These are phyloP conservation scores for Rhynchophorus ferrugineus DNA, from an alignment of 1,140 invertebrate species.

Conservation along the genomic window DNA sequence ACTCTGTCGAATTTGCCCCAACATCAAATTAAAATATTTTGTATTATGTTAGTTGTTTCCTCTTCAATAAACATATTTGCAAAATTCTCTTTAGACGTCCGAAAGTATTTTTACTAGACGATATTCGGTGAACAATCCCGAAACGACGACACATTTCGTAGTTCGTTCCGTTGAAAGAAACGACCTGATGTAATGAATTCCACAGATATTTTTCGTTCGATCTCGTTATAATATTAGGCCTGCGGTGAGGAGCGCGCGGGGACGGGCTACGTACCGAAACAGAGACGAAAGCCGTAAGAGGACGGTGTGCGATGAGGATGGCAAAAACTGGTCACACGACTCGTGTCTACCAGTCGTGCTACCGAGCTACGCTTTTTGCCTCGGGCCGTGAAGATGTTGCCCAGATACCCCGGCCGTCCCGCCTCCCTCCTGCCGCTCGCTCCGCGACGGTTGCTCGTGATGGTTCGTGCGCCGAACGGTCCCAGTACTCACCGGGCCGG, in stretches of 20 bases:
- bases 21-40: too few species aligned
- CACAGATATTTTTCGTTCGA: not conserved
- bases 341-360: conserved; percentile 22
- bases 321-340: conserved; percentile 21
- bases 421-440: not conserved
- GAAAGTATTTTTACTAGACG: too few species aligned
- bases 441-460: not conserved
- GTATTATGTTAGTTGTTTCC: too few species aligned
- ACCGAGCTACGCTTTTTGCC: conserved; percentile 20
- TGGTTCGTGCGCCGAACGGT: not conserved
- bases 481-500: not conserved
- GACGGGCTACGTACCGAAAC: too few species aligned
- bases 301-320: conserved; percentile 11
- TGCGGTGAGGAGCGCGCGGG: too few species aligned
- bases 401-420: conserved; percentile 4
- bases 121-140: too few species aligned
- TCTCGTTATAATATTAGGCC: not conserved
- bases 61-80: too few species aligned
- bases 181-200: too few species aligned
- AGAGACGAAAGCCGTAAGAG: not conserved
- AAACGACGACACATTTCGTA: too few species aligned
- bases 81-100: too few species aligned
- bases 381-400: conserved; percentile 17
- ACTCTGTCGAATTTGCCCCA: too few species aligned
- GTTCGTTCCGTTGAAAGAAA: too few species aligned